phyloP scores from a whole-genome alignment of 2,797 vertebrate species.

The Melanitta fusca region DNA sequence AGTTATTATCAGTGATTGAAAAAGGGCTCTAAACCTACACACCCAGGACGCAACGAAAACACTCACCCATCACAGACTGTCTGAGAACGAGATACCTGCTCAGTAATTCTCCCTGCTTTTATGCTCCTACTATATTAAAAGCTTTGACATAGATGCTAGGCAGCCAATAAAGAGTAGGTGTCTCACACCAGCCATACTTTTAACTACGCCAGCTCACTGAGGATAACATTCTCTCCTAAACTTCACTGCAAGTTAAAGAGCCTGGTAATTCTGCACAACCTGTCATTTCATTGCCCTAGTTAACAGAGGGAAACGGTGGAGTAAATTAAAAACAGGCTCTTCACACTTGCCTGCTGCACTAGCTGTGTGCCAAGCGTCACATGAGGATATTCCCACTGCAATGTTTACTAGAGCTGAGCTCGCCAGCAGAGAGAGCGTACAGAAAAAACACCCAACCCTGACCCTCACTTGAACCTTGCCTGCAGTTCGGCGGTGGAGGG shows the following conservation, averaged over 20 bases:
- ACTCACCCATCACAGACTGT: background rate
- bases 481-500: background rate
- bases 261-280: background rate
- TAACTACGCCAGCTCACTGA: background rate
- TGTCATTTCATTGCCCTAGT: background rate
- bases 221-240: background rate
- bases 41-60: background rate
- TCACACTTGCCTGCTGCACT: background rate
- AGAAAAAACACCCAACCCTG: background rate
- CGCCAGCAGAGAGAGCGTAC: fast-evolving
- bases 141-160: background rate
- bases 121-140: background rate
- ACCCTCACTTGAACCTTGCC: background rate
- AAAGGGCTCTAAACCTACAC: background rate
- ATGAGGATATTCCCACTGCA: background rate
- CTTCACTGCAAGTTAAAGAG: background rate
- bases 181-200: background rate
- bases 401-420: background rate
- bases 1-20: background rate
- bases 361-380: background rate
- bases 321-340: background rate
- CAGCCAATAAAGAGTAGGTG: background rate
- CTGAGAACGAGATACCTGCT: background rate
- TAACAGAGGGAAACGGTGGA: background rate
- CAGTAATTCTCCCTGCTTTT: background rate